Base-by-base conservation (phyloP, 2,113 vertebrate species). In the Petrocephalus microphthalmus region DNA sequence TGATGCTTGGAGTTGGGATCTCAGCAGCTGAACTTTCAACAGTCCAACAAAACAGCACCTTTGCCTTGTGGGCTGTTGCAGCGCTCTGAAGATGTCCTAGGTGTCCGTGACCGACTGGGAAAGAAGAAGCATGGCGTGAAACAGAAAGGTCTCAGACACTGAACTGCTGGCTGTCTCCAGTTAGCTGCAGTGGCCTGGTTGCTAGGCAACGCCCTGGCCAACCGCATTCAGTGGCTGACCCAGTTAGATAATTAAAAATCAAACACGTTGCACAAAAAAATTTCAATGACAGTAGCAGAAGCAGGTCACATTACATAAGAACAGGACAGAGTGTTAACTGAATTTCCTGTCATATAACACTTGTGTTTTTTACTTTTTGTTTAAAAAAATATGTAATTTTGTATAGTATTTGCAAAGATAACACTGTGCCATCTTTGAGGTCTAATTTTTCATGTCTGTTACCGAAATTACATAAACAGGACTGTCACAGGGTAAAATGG, bases 151-250 rank as follows among this genome's bases (percentile, higher is more conserved):
- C 93, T 91, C 89, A 90, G 91, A 92, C 91, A 17, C 88, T 17
- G 13, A 92, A 92, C 90, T 83, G 91, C 91, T 90, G 90, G 33
- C 45, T 57, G 10, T 60, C 91, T 92, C 89, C 83, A 90, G 90
- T 92, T 88, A 86, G 92, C 90, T 90, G 57, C 87, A 85, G 92
- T 78, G 88, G 88, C 89, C 82, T 89, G 89, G 95, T 96, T 96
- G 95, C 95, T 96, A 95, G 92, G 95, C 94, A 95, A 96, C 95
- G 94, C 93, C 93, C 93, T 89, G 91, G 92, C 92, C 93, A 91
- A 90, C 93, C 91, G 94, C 94, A 91, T 91, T 89, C 84, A 90
- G 92, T 93, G 92, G 93, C 93, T 94, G 93, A 93, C 93, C 93
- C 95, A 94, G 95, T 95, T 94, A 94, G 94, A 94, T 95, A 95